Percentiles rank a stretch among this genome's conserved stretches.
Conservation (phyloP, 2,888 invertebrate genomes). For the Axea sp. region DNA sequence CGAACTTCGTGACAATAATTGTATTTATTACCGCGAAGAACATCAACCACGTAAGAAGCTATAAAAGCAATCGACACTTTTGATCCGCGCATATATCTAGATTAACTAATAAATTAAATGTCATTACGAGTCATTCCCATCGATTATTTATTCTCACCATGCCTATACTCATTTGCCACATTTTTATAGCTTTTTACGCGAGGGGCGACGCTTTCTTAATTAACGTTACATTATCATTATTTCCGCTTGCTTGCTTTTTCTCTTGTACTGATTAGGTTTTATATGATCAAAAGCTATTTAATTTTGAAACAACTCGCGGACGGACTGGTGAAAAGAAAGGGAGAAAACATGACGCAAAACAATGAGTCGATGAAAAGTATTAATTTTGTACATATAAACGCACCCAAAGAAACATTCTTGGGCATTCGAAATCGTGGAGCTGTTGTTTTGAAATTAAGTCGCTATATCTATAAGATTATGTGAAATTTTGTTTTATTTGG, state of each 20-base stretch:
- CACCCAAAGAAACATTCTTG: slow-evolving; percentile 8
- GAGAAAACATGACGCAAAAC: background rate
- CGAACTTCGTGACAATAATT: slow-evolving; percentile 13
- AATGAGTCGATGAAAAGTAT: slow-evolving; percentile 31
- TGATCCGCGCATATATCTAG: slow-evolving; percentile 21
- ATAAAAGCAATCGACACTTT: slow-evolving; percentile 33
- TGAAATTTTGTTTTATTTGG: slow-evolving; percentile 31
- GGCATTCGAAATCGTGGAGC: slow-evolving; percentile 10
- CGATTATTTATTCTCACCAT: slow-evolving; percentile 53
- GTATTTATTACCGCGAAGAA: slow-evolving; percentile 25
- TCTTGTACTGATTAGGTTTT: background rate
- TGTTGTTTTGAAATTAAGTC: slow-evolving; percentile 32
- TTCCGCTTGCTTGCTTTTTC: background rate
- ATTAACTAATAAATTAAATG: slow-evolving; percentile 32
- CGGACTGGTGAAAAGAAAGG: background rate
- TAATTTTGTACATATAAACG: slow-evolving; percentile 45
- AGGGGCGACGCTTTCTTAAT: slow-evolving; percentile 1
- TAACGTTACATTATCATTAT: background rate
- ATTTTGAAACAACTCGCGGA: slow-evolving; percentile 10
- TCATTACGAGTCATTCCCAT: slow-evolving; percentile 46
- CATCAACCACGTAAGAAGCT: slow-evolving; percentile 32
- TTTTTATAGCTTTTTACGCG: slow-evolving; percentile 40
- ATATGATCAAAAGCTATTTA: slow-evolving; percentile 5
- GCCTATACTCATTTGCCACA: slow-evolving; percentile 21
- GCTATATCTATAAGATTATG: slow-evolving; percentile 25